These are phyloP conservation scores for Oxyscelio sp. DNA, from an alignment of 2,888 invertebrate species.

Conservation along the genomic window DNA sequence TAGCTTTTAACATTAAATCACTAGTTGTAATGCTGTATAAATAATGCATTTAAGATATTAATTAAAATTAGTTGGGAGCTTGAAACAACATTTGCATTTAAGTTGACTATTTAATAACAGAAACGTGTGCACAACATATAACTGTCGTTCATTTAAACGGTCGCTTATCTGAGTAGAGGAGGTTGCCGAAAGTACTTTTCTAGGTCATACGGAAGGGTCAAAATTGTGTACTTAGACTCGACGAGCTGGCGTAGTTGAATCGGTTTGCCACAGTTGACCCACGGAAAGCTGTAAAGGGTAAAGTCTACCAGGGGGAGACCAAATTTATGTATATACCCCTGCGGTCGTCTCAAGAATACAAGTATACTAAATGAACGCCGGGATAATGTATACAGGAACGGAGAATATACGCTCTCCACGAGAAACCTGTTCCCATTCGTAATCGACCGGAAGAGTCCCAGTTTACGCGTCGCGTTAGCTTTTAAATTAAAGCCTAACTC, in stretches of 20 bases:
- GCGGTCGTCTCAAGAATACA: conserved; percentile 81
- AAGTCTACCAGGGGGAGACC: conserved; percentile 61
- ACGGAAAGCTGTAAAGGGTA: conserved; percentile 37
- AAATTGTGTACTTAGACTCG: conserved; percentile 38
- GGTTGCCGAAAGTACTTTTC: conserved; percentile 45
- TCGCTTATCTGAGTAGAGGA: conserved; percentile 39
- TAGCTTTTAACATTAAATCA: no score
- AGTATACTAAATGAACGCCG: conserved; percentile 85
- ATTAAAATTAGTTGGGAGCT: conserved; percentile 34
- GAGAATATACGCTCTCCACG: conserved; percentile 62
- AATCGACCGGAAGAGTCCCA: conserved; percentile 84
- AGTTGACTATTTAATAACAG: conserved; percentile 61
- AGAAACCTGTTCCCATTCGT: conserved; percentile 81
- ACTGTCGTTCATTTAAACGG: conserved; percentile 50
- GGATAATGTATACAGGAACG: conserved; percentile 81
- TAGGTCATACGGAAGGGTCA: conserved; percentile 52
- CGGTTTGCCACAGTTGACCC: conserved; percentile 69
- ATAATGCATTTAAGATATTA: no score
- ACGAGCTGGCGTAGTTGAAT: conserved; percentile 48
- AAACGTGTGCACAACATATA: conserved; percentile 56
- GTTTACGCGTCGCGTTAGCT: conserved; percentile 60
- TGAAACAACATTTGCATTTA: conserved; percentile 40
- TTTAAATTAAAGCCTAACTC: conserved; percentile 69
- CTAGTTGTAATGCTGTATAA: no score
- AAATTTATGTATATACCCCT: conserved; percentile 81